These are phyloP conservation scores for Trichogramma pretiosum DNA, from an alignment of 1,140 invertebrate species.

Conservation along the genomic window DNA sequence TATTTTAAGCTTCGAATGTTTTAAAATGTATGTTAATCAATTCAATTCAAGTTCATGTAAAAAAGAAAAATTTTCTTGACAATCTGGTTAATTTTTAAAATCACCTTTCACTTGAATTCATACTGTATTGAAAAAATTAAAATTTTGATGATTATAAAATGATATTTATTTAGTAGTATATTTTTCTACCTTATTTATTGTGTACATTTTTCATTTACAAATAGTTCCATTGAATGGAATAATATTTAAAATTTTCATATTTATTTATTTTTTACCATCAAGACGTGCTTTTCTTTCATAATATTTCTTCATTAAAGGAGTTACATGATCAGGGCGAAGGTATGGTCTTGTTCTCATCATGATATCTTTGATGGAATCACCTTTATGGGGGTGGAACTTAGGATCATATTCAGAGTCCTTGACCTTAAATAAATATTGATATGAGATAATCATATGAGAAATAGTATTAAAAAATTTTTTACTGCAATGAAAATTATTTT, in stretches of 20 bases:
- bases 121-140: too few relatives aligned
- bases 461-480: too few relatives aligned
- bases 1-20: too few relatives aligned
- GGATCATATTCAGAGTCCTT: slow-evolving; percentile 46
- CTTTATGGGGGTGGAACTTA: slow-evolving; percentile 49
- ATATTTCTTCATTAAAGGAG: slow-evolving; percentile 15
- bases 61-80: too few relatives aligned
- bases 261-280: too few relatives aligned
- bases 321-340: slow-evolving; percentile 14
- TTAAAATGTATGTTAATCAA: too few relatives aligned
- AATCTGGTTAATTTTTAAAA: too few relatives aligned
- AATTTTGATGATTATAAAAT: not conserved
- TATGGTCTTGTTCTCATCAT: slow-evolving; percentile 34
- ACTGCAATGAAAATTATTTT: too few relatives aligned
- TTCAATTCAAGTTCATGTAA: too few relatives aligned
- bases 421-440: slow-evolving; percentile 29
- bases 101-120: too few relatives aligned
- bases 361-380: slow-evolving; percentile 45
- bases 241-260: too few relatives aligned
- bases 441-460: too few relatives aligned
- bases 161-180: slow-evolving; percentile 8
- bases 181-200: slow-evolving; percentile 6
- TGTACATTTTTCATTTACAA: slow-evolving; percentile 3
- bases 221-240: slow-evolving; percentile 6
- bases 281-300: slow-evolving; percentile 12